These are phyloP conservation scores for Cheiracanthium punctorium DNA, from an alignment of 2,888 invertebrate genomes.

Conservation along the genomic window DNA sequence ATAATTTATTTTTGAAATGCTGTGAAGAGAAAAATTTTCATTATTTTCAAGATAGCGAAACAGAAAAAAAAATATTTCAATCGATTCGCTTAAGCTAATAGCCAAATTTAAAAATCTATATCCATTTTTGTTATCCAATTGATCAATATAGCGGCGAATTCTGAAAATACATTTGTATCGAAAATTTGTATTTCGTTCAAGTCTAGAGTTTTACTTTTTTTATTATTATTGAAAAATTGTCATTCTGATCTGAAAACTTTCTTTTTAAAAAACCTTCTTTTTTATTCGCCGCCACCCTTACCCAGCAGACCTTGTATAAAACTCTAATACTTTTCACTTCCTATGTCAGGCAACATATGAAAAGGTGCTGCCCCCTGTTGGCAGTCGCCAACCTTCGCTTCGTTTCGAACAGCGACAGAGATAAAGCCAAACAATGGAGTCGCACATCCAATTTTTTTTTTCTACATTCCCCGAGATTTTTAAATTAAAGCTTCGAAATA, in stretches of 20 bases:
- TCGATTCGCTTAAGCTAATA: conserved; percentile 29
- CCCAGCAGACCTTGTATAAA: neutral
- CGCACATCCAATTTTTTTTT: conserved; percentile 30
- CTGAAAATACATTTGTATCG: conserved; percentile 11
- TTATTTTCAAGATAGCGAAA: conserved; percentile 41
- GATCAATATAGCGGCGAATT: conserved; percentile 25
- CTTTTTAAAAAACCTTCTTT: conserved; percentile 19
- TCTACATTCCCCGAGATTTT: conserved; percentile 46
- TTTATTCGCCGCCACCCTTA: neutral
- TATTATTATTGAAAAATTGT: conserved; percentile 41
- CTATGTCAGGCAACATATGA: conserved; percentile 41
- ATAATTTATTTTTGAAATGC: conserved; percentile 51
- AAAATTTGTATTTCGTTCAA: conserved; percentile 18
- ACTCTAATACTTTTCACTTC: conserved; percentile 40
- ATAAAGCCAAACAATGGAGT: conserved; percentile 59
- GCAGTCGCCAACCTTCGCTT: conserved; percentile 39
- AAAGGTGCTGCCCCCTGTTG: conserved; percentile 65
- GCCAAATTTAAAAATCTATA: conserved; percentile 60
- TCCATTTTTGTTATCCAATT: conserved; percentile 42
- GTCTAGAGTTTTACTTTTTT: conserved; percentile 11
- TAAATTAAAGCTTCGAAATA: conserved; percentile 55
- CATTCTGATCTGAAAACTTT: conserved; percentile 24
- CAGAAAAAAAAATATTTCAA: conserved; percentile 33
- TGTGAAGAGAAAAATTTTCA: conserved; percentile 55
- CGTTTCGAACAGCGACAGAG: conserved; percentile 29